A percentile compares a stretch with the other conserved stretches of the same genome.
Evolutionary conservation across 2,797 vertebrate genomes (phyloP).

Genomic region (Neostethus bicornis): DNA sequence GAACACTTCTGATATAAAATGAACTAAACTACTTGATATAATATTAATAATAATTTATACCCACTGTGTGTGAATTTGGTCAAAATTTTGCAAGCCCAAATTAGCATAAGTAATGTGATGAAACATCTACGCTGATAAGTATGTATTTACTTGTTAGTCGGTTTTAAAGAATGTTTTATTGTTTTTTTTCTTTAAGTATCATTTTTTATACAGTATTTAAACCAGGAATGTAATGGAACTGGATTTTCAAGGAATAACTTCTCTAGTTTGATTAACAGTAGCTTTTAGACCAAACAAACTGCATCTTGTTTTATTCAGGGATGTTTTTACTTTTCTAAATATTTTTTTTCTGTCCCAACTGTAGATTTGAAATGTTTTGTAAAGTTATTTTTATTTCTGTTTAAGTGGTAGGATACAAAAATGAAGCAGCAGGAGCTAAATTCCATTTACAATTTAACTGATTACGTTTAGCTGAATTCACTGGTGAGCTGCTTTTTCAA

Average conservation of each 20-base stretch:
- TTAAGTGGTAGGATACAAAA: slow-evolving; percentile 9
- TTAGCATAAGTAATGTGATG: slow-evolving; percentile 42
- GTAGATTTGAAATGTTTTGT: slow-evolving; percentile 35
- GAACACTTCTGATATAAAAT: no score
- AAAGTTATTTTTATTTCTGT: slow-evolving; percentile 36
- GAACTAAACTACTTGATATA: neutral
- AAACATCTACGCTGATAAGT: no score
- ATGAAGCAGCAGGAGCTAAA: slow-evolving; percentile 8
- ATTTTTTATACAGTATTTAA: no score
- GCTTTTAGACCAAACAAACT: no score
- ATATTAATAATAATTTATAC: neutral
- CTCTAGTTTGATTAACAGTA: no score
- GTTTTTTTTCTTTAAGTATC: neutral
- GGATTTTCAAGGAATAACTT: neutral
- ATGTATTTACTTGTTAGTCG: no score
- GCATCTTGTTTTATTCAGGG: neutral
- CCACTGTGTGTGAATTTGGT: slow-evolving; percentile 44
- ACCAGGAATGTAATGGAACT: no score
- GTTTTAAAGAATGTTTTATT: no score
- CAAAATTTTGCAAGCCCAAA: slow-evolving; percentile 43
- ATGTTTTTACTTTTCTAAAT: neutral
- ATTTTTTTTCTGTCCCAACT: slow-evolving; percentile 29
- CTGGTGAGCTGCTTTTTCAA: neutral
- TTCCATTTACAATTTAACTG: neutral
- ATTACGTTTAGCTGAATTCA: neutral